Percentiles rank a stretch among this genome's conserved stretches.
Conservation (phyloP, 2,113 vertebrate genomes). For the Riparia riparia region DNA sequence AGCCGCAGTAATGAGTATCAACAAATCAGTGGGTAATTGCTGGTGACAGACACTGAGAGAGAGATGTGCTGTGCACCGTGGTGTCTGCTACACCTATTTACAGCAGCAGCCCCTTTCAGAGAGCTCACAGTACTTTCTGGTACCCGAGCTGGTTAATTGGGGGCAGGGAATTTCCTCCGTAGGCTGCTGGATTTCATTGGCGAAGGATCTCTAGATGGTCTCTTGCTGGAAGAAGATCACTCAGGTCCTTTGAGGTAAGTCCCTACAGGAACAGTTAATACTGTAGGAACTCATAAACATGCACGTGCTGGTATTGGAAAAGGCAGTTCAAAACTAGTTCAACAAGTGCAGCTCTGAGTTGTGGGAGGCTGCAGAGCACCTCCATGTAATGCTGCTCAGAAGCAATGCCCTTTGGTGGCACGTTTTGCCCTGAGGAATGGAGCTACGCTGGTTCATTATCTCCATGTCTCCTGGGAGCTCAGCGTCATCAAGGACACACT, state of each 20-base stretch:
- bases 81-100: not conserved
- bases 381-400: not conserved
- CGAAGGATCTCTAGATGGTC: not conserved
- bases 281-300: not conserved
- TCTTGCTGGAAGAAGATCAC: not conserved
- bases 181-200: not conserved
- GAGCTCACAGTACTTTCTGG: not conserved
- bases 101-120: not conserved
- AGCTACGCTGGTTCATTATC: not conserved
- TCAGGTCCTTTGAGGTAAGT: not conserved
- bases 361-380: not conserved
- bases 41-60: not conserved
- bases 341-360: not conserved
- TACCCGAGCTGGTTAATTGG: not conserved
- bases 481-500: not conserved
- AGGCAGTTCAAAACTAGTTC: not conserved
- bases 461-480: not conserved
- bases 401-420: not conserved
- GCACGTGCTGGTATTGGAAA: not conserved
- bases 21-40: not conserved
- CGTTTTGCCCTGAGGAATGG: not conserved
- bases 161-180: not conserved
- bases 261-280: not conserved
- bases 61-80: not conserved
- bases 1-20: not conserved